Evolutionary conservation across 2,888 invertebrate genomes (phyloP).

Genomic region (Stenolophus ochropezus): DNA sequence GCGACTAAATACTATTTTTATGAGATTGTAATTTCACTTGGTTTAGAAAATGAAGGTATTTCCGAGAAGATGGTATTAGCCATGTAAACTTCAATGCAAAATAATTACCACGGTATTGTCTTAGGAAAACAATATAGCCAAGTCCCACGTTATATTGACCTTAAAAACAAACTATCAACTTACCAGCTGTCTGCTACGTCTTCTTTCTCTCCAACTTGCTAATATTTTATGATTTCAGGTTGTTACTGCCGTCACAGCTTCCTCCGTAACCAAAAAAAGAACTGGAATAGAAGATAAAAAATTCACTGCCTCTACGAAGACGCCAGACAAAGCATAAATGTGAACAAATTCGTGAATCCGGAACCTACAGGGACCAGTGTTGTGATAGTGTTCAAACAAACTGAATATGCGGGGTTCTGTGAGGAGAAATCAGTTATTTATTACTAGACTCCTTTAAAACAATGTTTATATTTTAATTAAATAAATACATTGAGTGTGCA

Average conservation of each 20-base stretch:
- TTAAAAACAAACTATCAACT: constrained; percentile 50
- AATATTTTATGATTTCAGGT: constrained; percentile 65
- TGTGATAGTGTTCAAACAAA: constrained; percentile 1
- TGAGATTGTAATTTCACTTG: constrained; percentile 43
- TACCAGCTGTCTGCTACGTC: neutral
- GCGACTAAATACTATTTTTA: neutral
- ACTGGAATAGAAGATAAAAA: constrained; percentile 60
- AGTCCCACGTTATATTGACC: constrained; percentile 55
- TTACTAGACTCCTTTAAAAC: neutral
- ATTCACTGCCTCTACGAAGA: constrained; percentile 34
- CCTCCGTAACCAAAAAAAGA: constrained; percentile 63
- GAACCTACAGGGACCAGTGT: constrained; percentile 11
- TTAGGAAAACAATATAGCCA: constrained; percentile 33
- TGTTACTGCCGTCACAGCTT: constrained; percentile 67
- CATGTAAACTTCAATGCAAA: constrained; percentile 17
- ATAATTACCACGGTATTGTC: constrained; percentile 43
- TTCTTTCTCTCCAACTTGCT: constrained; percentile 1
- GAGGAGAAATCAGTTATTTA: neutral
- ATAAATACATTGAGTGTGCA: constrained; percentile 46
- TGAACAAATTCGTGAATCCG: neutral
- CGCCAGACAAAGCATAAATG: neutral
- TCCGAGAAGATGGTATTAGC: constrained; percentile 26
- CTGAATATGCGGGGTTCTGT: neutral
- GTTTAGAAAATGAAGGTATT: constrained; percentile 57
- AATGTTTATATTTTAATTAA: constrained; percentile 42